phyloP scores from a whole-genome alignment of 2,113 vertebrate genomes.

The Hemicordylus capensis region DNA sequence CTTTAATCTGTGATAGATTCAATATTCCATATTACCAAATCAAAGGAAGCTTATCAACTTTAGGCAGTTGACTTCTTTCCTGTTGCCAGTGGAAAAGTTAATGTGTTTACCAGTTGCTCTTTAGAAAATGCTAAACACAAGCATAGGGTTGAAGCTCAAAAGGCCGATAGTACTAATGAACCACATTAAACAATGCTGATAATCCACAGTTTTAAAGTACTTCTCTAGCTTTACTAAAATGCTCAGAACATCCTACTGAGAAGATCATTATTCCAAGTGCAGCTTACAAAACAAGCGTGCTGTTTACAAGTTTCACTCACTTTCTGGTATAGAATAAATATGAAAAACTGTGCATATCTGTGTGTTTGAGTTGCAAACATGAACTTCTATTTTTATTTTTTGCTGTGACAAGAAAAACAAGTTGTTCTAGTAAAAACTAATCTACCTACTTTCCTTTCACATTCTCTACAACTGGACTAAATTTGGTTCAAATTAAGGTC shows the following conservation, averaged over 20 bases:
- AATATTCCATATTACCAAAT: conserved; percentile 9
- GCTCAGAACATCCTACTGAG: not conserved
- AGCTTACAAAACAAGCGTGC: too few species aligned
- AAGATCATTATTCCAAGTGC: not conserved
- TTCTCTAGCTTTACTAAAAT: not conserved
- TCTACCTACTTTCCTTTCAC: too few species aligned
- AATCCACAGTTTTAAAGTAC: not conserved
- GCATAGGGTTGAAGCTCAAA: not conserved
- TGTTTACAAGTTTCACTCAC: too few species aligned
- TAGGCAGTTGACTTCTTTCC: not conserved
- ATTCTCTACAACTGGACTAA: too few species aligned
- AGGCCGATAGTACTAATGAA: not conserved
- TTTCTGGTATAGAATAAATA: too few species aligned
- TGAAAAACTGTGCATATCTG: too few species aligned
- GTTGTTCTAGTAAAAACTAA: too few species aligned
- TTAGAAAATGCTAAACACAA: conserved; percentile 8
- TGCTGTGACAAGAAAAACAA: too few species aligned
- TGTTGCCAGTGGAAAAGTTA: not conserved
- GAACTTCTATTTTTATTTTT: too few species aligned
- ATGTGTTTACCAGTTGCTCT: not conserved
- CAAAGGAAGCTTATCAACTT: conserved; percentile 19
- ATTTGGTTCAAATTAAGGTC: too few species aligned
- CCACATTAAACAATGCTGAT: not conserved
- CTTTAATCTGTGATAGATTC: not conserved
- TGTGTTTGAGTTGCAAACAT: too few species aligned